These are phyloP conservation scores for Amazona guildingii DNA, from an alignment of 2,113 vertebrate species.

Conservation along the genomic window DNA sequence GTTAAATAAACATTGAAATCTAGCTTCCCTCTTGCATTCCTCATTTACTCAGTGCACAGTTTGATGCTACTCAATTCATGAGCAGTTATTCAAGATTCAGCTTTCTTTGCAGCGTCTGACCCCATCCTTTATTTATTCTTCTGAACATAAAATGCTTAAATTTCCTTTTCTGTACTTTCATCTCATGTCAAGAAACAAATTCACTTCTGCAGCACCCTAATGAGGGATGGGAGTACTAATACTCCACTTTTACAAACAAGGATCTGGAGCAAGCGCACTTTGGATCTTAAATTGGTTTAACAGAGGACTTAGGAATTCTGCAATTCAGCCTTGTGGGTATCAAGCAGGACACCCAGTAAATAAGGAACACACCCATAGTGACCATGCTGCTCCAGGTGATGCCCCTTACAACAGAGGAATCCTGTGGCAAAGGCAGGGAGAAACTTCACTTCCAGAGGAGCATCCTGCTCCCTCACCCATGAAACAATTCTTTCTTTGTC, in stretches of 20 bases:
- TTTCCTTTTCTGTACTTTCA: conserved; percentile 15
- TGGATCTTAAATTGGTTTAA: neutral
- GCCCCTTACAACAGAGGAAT: neutral
- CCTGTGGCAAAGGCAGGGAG: neutral
- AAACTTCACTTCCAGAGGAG: neutral
- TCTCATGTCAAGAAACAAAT: conserved; percentile 6
- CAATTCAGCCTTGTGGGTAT: rapidly evolving
- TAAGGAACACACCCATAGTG: neutral
- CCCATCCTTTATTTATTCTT: conserved; percentile 34
- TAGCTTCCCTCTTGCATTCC: neutral
- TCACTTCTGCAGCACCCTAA: conserved; percentile 1
- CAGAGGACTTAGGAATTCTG: neutral
- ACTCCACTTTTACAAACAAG: neutral
- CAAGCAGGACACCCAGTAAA: neutral
- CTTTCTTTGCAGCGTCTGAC: neutral
- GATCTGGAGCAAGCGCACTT: neutral
- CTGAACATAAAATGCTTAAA: conserved; percentile 3
- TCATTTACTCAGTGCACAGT: neutral
- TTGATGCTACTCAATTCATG: neutral
- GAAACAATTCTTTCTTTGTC: neutral
- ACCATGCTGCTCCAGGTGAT: neutral
- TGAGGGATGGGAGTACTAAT: neutral
- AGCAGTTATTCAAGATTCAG: conserved; percentile 10
- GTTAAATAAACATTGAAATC: conserved; percentile 2
- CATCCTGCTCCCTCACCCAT: neutral